Conservation (phyloP, 1,140 invertebrate genomes). For the Nebria ingens region DNA sequence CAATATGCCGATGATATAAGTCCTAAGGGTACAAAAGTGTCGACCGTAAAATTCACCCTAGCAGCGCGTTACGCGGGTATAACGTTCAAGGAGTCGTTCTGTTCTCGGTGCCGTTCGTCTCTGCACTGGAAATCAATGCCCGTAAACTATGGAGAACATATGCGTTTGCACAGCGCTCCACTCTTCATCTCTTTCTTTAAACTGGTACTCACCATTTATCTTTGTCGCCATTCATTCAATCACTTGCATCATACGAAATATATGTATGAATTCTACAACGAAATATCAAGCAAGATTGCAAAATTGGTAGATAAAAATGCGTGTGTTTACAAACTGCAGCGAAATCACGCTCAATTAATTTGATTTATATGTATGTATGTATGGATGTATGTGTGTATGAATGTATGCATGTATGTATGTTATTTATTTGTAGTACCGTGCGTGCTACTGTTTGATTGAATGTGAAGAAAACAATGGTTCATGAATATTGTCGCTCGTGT, state of each 20-base stretch:
- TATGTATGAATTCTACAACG: neutral
- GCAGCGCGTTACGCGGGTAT: too few relatives aligned
- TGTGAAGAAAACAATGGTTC: constrained; percentile 7
- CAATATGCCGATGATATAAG: constrained; percentile 6
- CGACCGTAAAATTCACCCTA: constrained; percentile 5
- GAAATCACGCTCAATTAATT: too few relatives aligned
- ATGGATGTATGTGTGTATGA: too few relatives aligned
- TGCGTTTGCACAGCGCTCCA: neutral
- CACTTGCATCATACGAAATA: neutral
- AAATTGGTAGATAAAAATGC: too few relatives aligned
- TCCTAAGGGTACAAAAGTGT: constrained; percentile 2
- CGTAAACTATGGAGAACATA: neutral
- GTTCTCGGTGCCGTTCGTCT: too few relatives aligned
- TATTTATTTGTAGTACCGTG: too few relatives aligned
- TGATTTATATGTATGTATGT: too few relatives aligned
- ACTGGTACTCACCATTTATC: neutral
- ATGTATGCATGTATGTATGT: too few relatives aligned
- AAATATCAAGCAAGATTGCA: too few relatives aligned
- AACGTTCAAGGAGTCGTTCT: too few relatives aligned
- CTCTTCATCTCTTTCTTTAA: neutral
- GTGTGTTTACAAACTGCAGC: too few relatives aligned
- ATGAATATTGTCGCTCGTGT: neutral
- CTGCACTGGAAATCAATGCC: constrained; percentile 4
- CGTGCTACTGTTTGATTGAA: too few relatives aligned
- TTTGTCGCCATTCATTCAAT: neutral